Percentiles rank a stretch among this genome's conserved stretches.
Conservation (phyloP, 2,113 vertebrate genomes). For the Heptranchias perlo region DNA sequence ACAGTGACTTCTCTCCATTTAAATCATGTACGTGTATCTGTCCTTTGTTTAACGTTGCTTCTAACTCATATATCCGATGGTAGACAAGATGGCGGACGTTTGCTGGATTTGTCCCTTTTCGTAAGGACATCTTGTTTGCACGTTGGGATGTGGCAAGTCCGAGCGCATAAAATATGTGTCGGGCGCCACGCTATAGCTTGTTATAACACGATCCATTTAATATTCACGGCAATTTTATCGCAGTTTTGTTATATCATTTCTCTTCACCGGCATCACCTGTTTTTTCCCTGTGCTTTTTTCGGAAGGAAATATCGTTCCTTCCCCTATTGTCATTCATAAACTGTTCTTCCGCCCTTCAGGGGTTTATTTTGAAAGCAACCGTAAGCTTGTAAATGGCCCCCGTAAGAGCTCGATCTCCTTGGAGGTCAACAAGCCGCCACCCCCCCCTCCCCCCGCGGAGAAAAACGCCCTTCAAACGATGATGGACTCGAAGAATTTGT, state of each 20-base stretch:
- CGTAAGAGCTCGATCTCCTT: neutral
- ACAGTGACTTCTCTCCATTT: neutral
- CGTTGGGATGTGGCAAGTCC: neutral
- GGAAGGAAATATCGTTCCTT: neutral
- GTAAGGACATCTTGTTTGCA: conserved; percentile 24
- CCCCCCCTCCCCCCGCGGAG: neutral
- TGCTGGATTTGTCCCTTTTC: neutral
- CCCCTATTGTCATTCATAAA: neutral
- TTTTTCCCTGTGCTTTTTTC: neutral
- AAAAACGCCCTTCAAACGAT: neutral
- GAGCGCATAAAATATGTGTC: neutral
- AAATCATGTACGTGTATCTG: neutral
- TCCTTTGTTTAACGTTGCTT: conserved; percentile 21
- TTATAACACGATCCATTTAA: neutral
- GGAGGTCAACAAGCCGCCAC: neutral
- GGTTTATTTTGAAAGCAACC: neutral
- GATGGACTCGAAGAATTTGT: neutral
- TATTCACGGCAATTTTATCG: neutral
- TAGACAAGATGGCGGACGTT: conserved; percentile 24
- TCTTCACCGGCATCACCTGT: neutral
- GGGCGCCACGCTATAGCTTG: no score
- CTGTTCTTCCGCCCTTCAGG: neutral
- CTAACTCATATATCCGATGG: neutral
- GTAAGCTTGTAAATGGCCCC: neutral
- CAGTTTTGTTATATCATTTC: neutral